These are phyloP conservation scores for Gallirallus australis DNA, from an alignment of 2,797 vertebrate species.

Conservation along the genomic window DNA sequence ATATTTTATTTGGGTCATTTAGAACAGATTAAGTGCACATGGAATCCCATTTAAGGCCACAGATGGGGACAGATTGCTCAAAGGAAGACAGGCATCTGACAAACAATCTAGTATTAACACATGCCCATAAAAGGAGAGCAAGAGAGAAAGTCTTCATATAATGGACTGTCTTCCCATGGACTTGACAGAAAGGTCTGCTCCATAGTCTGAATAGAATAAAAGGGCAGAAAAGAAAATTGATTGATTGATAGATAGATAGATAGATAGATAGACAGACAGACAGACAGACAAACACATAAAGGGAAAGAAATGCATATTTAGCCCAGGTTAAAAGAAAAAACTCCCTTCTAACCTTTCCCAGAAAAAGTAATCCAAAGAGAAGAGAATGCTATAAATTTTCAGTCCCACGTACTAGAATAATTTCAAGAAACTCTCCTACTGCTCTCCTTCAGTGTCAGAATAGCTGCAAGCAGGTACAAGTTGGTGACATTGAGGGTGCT, in stretches of 20 bases:
- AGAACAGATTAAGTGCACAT: not conserved
- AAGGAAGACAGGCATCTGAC: not conserved
- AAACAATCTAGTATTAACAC: not conserved
- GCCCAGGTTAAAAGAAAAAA: not conserved
- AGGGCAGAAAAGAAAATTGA: not conserved
- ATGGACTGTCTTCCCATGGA: not conserved
- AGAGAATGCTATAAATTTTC: not conserved
- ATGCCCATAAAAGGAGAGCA: not conserved
- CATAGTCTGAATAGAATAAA: not conserved
- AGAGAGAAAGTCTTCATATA: not conserved
- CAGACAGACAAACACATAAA: too few relatives aligned
- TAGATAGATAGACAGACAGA: too few relatives aligned
- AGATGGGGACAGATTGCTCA: constrained; percentile 5
- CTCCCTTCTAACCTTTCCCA: not conserved
- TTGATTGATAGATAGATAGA: too few relatives aligned
- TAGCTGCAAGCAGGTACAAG: not conserved
- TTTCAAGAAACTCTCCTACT: not conserved
- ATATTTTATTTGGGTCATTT: constrained; percentile 9
- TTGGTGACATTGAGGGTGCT: accelerated
- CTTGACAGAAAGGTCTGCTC: not conserved
- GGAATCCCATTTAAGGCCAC: constrained; percentile 6
- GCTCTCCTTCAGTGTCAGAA: not conserved
- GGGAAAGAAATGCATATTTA: accelerated
- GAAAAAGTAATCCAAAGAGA: not conserved
- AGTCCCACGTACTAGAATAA: not conserved